These are phyloP conservation scores for Heteromyza rotundicornis DNA, from an alignment of 2,888 invertebrate genomes.

Conservation along the genomic window DNA sequence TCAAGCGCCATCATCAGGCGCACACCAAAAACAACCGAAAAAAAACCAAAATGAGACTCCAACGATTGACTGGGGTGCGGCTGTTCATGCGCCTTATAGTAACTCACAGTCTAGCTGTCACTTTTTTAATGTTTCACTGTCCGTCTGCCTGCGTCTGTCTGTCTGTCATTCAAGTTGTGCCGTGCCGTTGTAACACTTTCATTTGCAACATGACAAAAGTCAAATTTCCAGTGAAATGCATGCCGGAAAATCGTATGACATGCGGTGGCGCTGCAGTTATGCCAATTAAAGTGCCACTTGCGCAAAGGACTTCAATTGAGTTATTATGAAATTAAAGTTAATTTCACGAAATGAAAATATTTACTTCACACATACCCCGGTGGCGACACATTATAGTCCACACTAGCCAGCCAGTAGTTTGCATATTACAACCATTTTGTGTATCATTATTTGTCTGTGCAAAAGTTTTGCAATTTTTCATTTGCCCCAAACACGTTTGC, in stretches of 20 bases:
- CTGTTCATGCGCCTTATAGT: constrained; percentile 8
- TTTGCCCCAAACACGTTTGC: neutral
- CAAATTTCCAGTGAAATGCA: constrained; percentile 20
- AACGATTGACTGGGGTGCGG: constrained; percentile 4
- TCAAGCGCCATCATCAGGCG: constrained; percentile 2
- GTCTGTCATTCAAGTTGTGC: neutral
- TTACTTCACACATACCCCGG: no score
- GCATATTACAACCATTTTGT: no score
- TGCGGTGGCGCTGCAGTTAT: neutral
- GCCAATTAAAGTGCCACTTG: neutral
- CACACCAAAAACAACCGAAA: constrained; percentile 9
- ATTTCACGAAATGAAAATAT: no score
- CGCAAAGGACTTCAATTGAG: constrained; percentile 23
- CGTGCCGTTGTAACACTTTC: neutral
- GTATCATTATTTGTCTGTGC: neutral
- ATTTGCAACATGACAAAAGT: constrained; percentile 21
- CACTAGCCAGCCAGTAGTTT: no score
- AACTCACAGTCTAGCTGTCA: constrained; percentile 18
- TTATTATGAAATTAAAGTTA: constrained; percentile 19
- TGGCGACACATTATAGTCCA: no score
- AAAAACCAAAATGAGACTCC: no score
- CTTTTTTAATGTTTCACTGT: constrained; percentile 17
- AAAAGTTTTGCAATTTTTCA: neutral
- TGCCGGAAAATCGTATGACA: constrained; percentile 11
- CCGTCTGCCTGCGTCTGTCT: neutral